Evolutionary conservation across 2,797 vertebrate species (phyloP), one percentile per base, ranked within the genome.

Genomic region (Aotus griseimembra): DNA sequence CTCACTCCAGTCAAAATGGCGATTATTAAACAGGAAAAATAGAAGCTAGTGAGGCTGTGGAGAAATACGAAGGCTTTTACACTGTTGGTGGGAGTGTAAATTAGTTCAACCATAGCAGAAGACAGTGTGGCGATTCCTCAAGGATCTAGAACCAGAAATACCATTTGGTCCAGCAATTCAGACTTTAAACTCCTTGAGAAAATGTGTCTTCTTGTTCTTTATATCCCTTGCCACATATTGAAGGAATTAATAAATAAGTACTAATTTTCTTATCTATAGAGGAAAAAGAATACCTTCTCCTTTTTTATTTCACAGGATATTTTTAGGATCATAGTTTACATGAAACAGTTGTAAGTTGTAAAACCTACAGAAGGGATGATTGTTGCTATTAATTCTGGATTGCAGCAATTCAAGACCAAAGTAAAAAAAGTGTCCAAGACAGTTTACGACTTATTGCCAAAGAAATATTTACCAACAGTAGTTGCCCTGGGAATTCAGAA

Each of bases 381-480:
- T 22, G 1, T 46, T 77, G 30, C 19, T 93, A 50, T 84, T 77
- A 88, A 87, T 95, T 93, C 61, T 81, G n/a, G 39, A 80, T 57
- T 12, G 22, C n/a, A 89, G 77, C 26, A 97, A 73, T 55, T 89
- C 76, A 89, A 96, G 13, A 87, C 19, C 80, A 88, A 82, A 93
- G 67, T 77, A 79, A 22, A 41, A 94, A 87, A 92, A 11, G 1
- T 73, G 28, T 64, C 24, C 36, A 26, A 91, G 61, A 76, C 5
- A 57, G 2, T 76, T 75, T 87, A 76, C 89, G 57, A 96, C 83
- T 87, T 92, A 92, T 94, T 88, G 52, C 19, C 75, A 79, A 96
- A 24, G 82, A 48, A 97, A 88, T 95, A 92, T 91, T 93, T 97
- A 90, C 52, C 19, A 84, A 79, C 28, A 82, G 22, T 50, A 26